Evolutionary conservation across 1,140 invertebrate genomes (phyloP).

Genomic region (Aphaenogaster rudis): DNA sequence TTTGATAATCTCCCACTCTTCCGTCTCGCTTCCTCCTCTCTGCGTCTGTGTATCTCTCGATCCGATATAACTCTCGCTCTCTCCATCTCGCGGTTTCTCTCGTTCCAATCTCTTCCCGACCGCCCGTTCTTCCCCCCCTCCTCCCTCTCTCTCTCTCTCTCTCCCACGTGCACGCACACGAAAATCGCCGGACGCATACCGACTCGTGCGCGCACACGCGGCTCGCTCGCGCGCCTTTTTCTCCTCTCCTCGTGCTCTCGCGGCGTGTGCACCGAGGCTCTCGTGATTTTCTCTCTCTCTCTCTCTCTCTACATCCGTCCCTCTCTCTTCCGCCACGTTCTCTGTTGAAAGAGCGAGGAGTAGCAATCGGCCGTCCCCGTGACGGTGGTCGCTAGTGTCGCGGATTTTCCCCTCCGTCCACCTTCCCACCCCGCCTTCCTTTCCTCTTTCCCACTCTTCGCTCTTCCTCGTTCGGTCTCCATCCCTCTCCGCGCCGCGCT

Average conservation of each 20-base stretch:
- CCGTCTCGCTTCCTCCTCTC: slow-evolving; percentile 67
- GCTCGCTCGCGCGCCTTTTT: slow-evolving; percentile 65
- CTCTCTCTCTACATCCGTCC: too few relatives aligned
- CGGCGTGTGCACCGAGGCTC: slow-evolving; percentile 58
- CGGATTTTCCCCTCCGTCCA: slow-evolving; percentile 64
- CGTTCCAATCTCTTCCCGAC: slow-evolving; percentile 14
- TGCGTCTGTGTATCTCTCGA: slow-evolving; percentile 55
- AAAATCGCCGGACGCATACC: slow-evolving; percentile 36
- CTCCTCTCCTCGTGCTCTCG: slow-evolving; percentile 58
- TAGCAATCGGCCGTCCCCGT: slow-evolving; percentile 60
- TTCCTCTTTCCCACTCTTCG: slow-evolving; percentile 53
- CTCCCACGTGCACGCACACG: slow-evolving; percentile 28
- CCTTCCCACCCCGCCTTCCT: slow-evolving; percentile 43
- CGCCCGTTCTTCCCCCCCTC: not conserved
- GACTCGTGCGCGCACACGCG: not conserved
- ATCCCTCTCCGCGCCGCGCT: slow-evolving; percentile 55
- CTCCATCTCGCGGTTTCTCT: slow-evolving; percentile 39
- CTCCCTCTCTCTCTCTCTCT: not conserved
- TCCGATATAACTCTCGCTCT: slow-evolving; percentile 32
- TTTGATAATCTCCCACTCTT: slow-evolving; percentile 85
- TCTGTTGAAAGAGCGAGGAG: slow-evolving; percentile 45
- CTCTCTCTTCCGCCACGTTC: not conserved
- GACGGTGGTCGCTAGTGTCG: slow-evolving; percentile 74
- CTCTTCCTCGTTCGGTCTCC: slow-evolving; percentile 68
- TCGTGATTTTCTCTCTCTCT: slow-evolving; percentile 61